Base-by-base conservation (phyloP, 2,888 invertebrate species). In the Tinea trinotella region DNA sequence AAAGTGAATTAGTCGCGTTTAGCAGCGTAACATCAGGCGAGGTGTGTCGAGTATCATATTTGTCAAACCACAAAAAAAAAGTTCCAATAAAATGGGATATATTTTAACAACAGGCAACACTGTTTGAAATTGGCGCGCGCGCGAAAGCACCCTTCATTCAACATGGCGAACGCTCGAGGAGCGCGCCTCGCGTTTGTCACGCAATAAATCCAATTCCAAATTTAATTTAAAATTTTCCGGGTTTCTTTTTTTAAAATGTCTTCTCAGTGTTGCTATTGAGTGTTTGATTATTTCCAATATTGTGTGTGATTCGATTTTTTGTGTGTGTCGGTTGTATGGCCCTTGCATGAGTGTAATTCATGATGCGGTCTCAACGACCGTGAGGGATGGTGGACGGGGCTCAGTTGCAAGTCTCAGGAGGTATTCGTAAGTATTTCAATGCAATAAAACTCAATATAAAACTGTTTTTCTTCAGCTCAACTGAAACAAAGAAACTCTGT, bases 331-430 rank as follows among this genome's bases (percentile, higher is more conserved):
- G 65, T 75, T 46, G 18, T n/a, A 19, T 17, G 17, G 15, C n/a
- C 7, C 72, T 81, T 83, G 83, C 76, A 84, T 84, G 84, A 80
- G 75, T 82, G 80, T 69, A 17, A 13, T 34, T 64, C 65, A 71
- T 62, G 74, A 84, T 84, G 84, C 77, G 65, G 71, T 66, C 62
- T 68, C 64, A 59, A 64, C 65, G 57, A 64, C 68, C 63, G 76
- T 65, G 67, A 70, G 76, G 72, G 76, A 74, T 65, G 76, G 76
- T 64, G 83, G 82, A 67, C 71, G 82, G 62, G 78, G 75, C 57
- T 80, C 83, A 65, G 83, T 84, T 74, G 82, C 81, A 67, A 83
- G 81, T 72, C 82, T 82, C 17, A 52, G 35, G 15, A 15, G 17
- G 17, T 35, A 52, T 35, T 35, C 52, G 52, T 52, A 15, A 52